Percentiles rank a stretch among this genome's conserved stretches.
These are phyloP conservation scores for Zaprionus lineosus DNA, from an alignment of 2,888 invertebrate species.

Conservation along the genomic window DNA sequence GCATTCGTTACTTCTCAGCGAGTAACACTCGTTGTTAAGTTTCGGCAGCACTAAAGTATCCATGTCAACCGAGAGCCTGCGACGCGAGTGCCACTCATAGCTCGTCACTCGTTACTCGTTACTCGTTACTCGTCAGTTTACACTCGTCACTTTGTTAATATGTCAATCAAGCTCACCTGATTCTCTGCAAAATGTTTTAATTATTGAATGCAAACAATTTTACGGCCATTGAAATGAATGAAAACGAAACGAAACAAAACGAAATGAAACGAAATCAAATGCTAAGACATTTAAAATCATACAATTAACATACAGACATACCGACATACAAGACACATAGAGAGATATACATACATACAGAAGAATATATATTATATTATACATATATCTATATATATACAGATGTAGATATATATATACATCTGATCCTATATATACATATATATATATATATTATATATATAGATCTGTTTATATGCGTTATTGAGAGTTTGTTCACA, in stretches of 20 bases:
- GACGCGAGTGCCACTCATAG: too few relatives aligned
- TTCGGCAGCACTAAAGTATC: too few relatives aligned
- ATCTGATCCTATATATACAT: too few relatives aligned
- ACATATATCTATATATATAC: constrained; percentile 39
- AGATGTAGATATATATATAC: constrained; percentile 43
- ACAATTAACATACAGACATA: constrained; percentile 14
- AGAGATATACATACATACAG: constrained; percentile 20
- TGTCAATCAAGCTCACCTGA: constrained; percentile 58
- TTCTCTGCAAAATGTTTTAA: constrained; percentile 17
- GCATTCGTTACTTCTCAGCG: too few relatives aligned
- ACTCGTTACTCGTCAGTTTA: constrained; percentile 3
- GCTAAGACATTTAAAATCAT: constrained; percentile 50
- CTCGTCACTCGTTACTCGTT: constrained; percentile 4
- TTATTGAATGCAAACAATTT: background rate
- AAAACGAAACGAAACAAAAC: background rate
- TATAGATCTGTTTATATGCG: constrained; percentile 43
- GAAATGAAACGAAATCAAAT: constrained; percentile 14
- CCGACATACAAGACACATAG: constrained; percentile 35
- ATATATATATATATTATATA: constrained; percentile 41
- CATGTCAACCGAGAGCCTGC: background rate
- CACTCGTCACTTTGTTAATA: too few relatives aligned
- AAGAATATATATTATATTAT: constrained; percentile 14
- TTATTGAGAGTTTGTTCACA: constrained; percentile 51
- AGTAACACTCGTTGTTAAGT: too few relatives aligned
- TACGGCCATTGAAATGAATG: constrained; percentile 4